Percentiles rank a stretch among this genome's conserved stretches.
These are phyloP conservation scores for Bujurquina vittata DNA, from an alignment of 2,113 vertebrate genomes.

Conservation along the genomic window DNA sequence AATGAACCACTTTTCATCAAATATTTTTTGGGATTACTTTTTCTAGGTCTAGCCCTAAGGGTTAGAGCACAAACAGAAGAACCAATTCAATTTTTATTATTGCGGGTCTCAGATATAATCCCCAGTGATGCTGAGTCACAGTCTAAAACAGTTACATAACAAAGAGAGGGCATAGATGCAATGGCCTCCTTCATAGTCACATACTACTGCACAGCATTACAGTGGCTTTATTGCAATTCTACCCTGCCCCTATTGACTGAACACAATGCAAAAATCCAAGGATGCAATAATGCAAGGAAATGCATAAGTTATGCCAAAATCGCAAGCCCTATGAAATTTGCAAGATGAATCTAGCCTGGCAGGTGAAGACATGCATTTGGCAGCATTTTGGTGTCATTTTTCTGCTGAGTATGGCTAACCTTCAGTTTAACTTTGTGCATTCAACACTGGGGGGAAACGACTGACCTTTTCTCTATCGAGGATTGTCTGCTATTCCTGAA, in stretches of 20 bases:
- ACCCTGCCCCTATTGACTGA: not conserved
- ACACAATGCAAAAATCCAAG: not conserved
- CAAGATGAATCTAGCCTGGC: constrained; percentile 4
- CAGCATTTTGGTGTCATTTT: constrained; percentile 1
- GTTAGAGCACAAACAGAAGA: constrained; percentile 32
- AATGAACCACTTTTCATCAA: not conserved
- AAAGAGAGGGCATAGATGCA: constrained; percentile 9
- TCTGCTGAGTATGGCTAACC: constrained; percentile 16
- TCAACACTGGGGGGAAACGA: not conserved
- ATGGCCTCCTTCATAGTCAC: not conserved
- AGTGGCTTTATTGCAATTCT: constrained; percentile 19
- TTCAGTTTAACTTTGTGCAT: constrained; percentile 26
- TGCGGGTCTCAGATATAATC: constrained; percentile 57
- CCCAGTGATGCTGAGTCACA: constrained; percentile 72
- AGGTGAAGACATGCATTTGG: constrained; percentile 13
- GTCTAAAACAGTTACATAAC: constrained; percentile 62
- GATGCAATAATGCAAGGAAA: not conserved
- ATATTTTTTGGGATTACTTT: constrained; percentile 1
- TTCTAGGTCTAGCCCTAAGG: not conserved
- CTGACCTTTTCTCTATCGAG: not conserved
- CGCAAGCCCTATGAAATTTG: not conserved
- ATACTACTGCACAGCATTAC: not conserved
- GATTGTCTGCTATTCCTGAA: not conserved
- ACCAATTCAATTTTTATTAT: constrained; percentile 35
- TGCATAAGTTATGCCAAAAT: not conserved